Conservation (phyloP, 2,888 invertebrate genomes). For the Augiades crinisus region DNA sequence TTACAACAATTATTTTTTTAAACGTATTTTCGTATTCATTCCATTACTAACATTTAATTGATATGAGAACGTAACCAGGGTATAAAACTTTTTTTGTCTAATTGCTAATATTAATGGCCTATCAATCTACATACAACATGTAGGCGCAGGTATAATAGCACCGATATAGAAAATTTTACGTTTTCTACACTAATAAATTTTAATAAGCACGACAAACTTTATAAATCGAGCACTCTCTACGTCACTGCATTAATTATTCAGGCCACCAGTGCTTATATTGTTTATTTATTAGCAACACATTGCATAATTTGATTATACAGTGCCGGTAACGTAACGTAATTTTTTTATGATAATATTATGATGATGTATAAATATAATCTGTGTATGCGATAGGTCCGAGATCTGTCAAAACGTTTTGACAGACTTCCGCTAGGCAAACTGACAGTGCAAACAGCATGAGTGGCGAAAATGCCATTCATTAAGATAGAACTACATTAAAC, state of each 20-base stretch:
- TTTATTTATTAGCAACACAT: slow-evolving; percentile 10
- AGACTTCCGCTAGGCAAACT: slow-evolving; percentile 45
- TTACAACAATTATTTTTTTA: too few relatives aligned
- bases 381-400: slow-evolving; percentile 35
- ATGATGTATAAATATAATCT: slow-evolving; percentile 36
- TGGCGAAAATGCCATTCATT: slow-evolving; percentile 61
- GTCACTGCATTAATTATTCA: slow-evolving; percentile 6
- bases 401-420: slow-evolving; percentile 56
- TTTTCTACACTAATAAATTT: too few relatives aligned
- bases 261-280: slow-evolving; percentile 4
- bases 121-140: too few relatives aligned
- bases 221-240: not conserved
- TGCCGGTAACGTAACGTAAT: slow-evolving; percentile 15
- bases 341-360: slow-evolving; percentile 31
- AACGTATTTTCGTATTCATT: too few relatives aligned
- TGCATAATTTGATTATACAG: slow-evolving; percentile 22
- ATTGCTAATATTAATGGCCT: too few relatives aligned
- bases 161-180: too few relatives aligned
- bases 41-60: too few relatives aligned
- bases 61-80: too few relatives aligned
- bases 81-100: too few relatives aligned
- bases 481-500: too few relatives aligned
- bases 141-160: too few relatives aligned
- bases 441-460: slow-evolving; percentile 53
- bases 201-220: not conserved